These are phyloP conservation scores for Phylloscopus collybita DNA, from an alignment of 2,797 vertebrate genomes.

Conservation along the genomic window DNA sequence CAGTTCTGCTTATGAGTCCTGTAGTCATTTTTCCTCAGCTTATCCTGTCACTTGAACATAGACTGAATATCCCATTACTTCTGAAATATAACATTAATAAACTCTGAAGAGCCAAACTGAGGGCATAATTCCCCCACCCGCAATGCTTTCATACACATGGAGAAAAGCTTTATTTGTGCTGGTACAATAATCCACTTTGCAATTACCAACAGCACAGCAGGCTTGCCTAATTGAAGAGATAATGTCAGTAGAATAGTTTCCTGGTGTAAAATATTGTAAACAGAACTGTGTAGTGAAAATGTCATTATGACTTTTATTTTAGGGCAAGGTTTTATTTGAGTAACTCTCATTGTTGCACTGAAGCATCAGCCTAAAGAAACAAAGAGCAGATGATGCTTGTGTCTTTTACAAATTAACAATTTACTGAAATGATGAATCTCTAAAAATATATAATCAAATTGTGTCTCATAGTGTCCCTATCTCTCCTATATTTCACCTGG, in stretches of 20 bases:
- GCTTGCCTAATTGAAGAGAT: not conserved
- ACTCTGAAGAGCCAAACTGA: not conserved
- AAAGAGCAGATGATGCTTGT: not conserved
- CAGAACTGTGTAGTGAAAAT: not conserved
- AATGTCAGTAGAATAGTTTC: not conserved
- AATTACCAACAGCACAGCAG: not conserved
- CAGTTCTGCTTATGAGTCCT: not conserved
- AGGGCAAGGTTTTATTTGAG: not conserved
- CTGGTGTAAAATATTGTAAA: not conserved
- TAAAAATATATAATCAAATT: not conserved
- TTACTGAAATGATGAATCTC: not conserved
- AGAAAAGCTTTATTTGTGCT: slow-evolving; percentile 3
- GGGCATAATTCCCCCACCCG: not conserved
- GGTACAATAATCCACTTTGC: not conserved
- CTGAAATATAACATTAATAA: not conserved
- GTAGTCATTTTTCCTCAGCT: not conserved
- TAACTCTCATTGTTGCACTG: not conserved
- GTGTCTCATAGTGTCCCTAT: not conserved
- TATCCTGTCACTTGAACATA: not conserved
- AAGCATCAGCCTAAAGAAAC: not conserved
- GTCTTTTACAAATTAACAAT: not conserved
- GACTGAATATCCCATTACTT: not conserved
- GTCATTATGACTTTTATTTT: not conserved
- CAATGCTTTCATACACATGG: not conserved
- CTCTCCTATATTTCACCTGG: not conserved